phyloP scores from a whole-genome alignment of 2,113 vertebrate species.

The Pycnonotus jocosus region DNA sequence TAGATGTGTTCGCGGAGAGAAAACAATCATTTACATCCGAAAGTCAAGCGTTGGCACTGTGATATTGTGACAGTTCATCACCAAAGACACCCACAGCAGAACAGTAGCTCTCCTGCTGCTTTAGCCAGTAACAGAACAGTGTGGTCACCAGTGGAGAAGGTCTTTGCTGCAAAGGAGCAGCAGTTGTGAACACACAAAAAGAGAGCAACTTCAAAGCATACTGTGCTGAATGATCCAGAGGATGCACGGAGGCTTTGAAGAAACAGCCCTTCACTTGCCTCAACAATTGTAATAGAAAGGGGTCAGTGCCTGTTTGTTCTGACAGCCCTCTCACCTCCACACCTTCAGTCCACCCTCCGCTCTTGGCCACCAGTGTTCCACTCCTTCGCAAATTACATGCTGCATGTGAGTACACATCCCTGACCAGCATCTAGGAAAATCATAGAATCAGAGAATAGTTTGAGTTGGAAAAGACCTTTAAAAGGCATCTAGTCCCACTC shows the following conservation, averaged over 20 bases:
- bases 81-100: background rate
- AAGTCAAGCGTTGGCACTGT: rapidly evolving
- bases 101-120: background rate
- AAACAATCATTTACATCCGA: background rate
- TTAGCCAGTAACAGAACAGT: background rate
- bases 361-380: background rate
- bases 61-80: background rate
- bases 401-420: background rate
- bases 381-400: background rate
- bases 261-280: background rate
- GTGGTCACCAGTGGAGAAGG: background rate
- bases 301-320: background rate
- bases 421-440: background rate
- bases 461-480: background rate
- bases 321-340: background rate
- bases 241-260: background rate
- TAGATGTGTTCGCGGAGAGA: background rate
- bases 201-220: background rate
- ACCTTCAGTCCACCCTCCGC: background rate
- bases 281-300: background rate
- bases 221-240: background rate
- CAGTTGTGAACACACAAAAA: background rate
- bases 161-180: background rate
- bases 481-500: background rate
- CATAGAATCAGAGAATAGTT: background rate